Conservation (phyloP, 2,113 vertebrate species). For the Crypturellus undulatus region DNA sequence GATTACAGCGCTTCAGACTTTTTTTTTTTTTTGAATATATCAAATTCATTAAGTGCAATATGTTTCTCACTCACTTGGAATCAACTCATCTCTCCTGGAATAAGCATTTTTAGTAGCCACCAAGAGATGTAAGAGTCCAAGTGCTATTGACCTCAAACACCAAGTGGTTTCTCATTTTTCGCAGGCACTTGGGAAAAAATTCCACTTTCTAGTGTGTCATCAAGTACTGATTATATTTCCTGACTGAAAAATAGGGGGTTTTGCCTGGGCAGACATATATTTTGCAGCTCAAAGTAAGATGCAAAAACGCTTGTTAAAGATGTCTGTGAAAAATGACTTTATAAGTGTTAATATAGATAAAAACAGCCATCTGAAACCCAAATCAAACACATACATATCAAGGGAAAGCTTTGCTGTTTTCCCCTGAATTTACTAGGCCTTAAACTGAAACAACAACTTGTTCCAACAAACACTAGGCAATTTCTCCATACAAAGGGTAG, state of each 20-base stretch:
- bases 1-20: not conserved
- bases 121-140: not conserved
- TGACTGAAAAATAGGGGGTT: not conserved
- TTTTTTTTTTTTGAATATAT: not conserved
- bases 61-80: not conserved
- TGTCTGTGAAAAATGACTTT: not conserved
- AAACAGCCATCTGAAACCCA: not conserved
- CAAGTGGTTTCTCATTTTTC: not conserved
- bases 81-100: not conserved
- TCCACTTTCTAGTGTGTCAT: not conserved
- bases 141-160: not conserved
- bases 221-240: not conserved
- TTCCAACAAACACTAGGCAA: not conserved
- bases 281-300: constrained; percentile 21
- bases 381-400: not conserved
- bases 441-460: not conserved
- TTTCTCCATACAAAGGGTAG: not conserved
- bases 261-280: not conserved
- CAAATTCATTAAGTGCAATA: rapidly evolving
- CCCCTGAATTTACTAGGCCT: not conserved
- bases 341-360: not conserved
- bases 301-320: not conserved
- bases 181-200: not conserved
- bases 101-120: not conserved
- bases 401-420: not conserved